phyloP scores from a whole-genome alignment of 2,888 invertebrate genomes.

The Drosophila pseudotakahashii region DNA sequence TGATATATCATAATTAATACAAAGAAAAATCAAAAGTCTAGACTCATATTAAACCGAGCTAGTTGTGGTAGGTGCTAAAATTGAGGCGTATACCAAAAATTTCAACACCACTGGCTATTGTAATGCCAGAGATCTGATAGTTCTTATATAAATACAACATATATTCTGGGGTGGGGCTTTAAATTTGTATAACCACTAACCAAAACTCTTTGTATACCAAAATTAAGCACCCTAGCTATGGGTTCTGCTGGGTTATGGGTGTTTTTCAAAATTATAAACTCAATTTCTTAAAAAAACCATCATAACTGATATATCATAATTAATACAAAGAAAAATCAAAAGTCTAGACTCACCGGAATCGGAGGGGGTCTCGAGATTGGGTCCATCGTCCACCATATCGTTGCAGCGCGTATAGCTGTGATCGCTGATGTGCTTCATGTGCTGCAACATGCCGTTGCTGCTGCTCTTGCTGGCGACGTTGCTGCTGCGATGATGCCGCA shows the following conservation, averaged over 20 bases:
- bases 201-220: background rate
- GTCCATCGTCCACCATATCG: constrained; percentile 86
- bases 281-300: too few species aligned
- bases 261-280: background rate
- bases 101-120: background rate
- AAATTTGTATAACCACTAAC: background rate
- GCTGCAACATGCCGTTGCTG: constrained; percentile 52
- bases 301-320: background rate
- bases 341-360: constrained; percentile 90
- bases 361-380: constrained; percentile 94
- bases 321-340: background rate
- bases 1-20: too few species aligned
- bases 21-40: too few species aligned
- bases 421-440: constrained; percentile 84
- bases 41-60: background rate
- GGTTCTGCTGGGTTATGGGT: background rate
- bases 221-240: background rate
- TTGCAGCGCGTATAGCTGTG: constrained; percentile 90
- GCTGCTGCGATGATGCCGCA: constrained; percentile 7
- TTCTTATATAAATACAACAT: background rate
- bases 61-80: background rate
- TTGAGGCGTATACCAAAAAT: background rate
- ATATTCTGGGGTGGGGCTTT: background rate
- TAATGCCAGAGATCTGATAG: background rate
- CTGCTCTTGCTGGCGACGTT: constrained; percentile 19